Evolutionary conservation across 2,113 vertebrate genomes (phyloP).

Genomic region (Larimichthys polyactis): DNA sequence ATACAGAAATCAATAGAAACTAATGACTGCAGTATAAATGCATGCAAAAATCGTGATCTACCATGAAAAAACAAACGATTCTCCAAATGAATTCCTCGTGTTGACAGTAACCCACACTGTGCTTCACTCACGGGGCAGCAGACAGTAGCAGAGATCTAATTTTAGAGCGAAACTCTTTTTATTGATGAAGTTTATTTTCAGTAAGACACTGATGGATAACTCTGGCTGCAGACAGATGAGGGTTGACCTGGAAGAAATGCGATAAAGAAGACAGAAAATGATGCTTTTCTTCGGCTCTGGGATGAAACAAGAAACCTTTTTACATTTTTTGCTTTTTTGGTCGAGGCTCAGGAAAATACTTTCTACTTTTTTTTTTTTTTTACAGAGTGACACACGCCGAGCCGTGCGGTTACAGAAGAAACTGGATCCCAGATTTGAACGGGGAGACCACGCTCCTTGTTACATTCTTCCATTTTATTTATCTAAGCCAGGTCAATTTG

Average conservation of each 20-base stretch:
- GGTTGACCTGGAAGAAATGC: conserved; percentile 23
- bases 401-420: conserved; percentile 51
- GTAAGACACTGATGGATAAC: conserved; percentile 46
- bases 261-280: conserved; percentile 23
- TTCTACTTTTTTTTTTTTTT: conserved; percentile 3
- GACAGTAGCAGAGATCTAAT: conserved; percentile 28
- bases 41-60: neutral
- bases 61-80: neutral
- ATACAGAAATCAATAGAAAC: neutral
- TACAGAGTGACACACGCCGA: conserved; percentile 20
- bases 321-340: conserved; percentile 2
- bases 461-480: conserved; percentile 72
- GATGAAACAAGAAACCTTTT: conserved; percentile 22
- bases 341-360: conserved; percentile 44
- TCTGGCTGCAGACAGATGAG: conserved; percentile 3
- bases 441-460: conserved; percentile 47
- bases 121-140: neutral
- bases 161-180: neutral
- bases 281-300: neutral
- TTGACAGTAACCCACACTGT: neutral
- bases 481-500: conserved; percentile 74
- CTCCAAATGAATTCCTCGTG: neutral
- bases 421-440: conserved; percentile 46
- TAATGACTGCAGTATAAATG: neutral
- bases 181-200: conserved; percentile 54